Evolutionary conservation across 2,113 vertebrate species (phyloP), one percentile per base, ranked within the genome.

Genomic region (Bothrops jararaca): DNA sequence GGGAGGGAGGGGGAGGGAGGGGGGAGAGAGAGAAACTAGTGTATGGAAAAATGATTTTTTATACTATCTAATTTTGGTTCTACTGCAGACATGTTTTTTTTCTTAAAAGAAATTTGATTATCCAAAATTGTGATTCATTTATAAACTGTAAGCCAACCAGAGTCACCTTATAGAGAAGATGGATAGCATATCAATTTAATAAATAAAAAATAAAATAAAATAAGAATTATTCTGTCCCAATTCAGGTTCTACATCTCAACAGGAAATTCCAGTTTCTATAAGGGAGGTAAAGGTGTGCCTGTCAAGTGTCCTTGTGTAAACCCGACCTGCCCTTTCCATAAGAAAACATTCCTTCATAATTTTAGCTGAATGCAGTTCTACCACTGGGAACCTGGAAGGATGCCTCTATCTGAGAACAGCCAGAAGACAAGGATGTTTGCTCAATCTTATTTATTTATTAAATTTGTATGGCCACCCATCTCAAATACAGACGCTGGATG

Each of bases 1-100:
- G 10, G 10, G 24, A 0, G 20, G 1, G 54, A 1, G 54, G 20
- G 18, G 1, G 7, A 6, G 45, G 0, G 56, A 23, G 56, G 20
- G 0, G 8, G 3, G 48, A 8, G n/a, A 22, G 15, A 20, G 2
- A 3, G 15, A 39, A 8, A 39, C n/a, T 80, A 20, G 20, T 18
- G 0, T 39, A 80, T 80, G 34, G 18, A 42, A 42, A 80, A 23
- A 42, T 42, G 34, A 80, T 42, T 80, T 80, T 80, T 39, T 39
- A 42, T 80, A 80, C 7, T 18, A 22, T 80, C 18, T 80, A 80
- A 80, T 80, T 42, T 23, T 39, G 34, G 3, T 80, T 80, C 18
- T 80, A 42, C 9, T 7, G 20, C 34, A 80, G 39, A 39, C 7
- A 80, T 39, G 4, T 80, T 9, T 80, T 80, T 80, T 42, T 39